Conservation (phyloP, 2,888 invertebrate species). For the Sthenelais limicola region DNA sequence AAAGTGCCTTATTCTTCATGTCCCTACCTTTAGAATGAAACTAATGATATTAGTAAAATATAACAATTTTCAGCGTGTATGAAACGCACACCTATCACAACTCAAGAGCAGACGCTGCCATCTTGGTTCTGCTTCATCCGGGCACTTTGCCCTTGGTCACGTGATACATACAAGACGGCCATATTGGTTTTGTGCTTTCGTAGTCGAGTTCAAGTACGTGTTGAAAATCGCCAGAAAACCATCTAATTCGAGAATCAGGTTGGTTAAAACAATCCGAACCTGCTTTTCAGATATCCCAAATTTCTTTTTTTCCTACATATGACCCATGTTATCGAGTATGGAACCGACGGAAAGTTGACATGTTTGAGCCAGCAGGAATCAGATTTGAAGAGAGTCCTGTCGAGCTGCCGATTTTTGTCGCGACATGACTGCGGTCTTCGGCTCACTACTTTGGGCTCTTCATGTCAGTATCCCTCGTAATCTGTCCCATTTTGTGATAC, state of each 20-base stretch:
- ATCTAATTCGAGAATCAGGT: conserved; percentile 47
- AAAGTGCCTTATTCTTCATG: too few species aligned
- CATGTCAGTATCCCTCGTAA: too few species aligned
- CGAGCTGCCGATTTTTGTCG: conserved; percentile 14
- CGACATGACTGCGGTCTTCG: conserved; percentile 25
- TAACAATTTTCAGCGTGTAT: too few species aligned
- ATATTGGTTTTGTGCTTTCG: conserved; percentile 66
- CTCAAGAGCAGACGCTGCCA: conserved; percentile 39
- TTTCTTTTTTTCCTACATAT: neutral
- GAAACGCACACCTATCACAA: too few species aligned
- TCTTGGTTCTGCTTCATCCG: conserved; percentile 42
- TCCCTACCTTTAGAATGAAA: too few species aligned
- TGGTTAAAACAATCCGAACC: neutral
- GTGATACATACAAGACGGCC: conserved; percentile 67
- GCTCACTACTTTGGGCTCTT: too few species aligned
- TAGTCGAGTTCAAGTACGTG: conserved; percentile 49
- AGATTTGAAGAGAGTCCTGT: conserved; percentile 14
- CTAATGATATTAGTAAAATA: too few species aligned
- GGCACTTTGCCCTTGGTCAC: conserved; percentile 54
- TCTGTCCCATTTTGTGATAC: too few species aligned
- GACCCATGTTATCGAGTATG: conserved; percentile 8
- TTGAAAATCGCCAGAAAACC: conserved; percentile 37
- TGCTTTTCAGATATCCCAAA: neutral
- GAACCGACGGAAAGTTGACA: neutral
- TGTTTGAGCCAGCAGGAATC: conserved; percentile 16